Conservation (phyloP, 2,888 invertebrate genomes). For the Drosophila prolongata region DNA sequence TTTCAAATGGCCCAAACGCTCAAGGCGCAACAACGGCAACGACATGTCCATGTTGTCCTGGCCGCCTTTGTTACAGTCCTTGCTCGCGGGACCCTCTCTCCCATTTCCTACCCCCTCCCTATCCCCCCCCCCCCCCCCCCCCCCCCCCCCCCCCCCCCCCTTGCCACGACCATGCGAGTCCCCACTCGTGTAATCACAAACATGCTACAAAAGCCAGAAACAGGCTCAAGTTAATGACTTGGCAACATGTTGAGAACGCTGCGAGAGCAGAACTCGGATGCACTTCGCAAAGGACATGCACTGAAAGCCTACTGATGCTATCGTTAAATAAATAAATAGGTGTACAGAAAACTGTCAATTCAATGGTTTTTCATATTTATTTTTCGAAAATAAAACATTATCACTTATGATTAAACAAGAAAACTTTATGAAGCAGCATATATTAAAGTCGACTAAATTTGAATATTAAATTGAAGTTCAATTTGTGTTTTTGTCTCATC, state of each 20-base stretch:
- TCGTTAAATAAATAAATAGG: not conserved
- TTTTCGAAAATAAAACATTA: too few species aligned
- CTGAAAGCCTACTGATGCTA: not conserved
- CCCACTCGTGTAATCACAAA: conserved; percentile 63
- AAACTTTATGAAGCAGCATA: too few species aligned
- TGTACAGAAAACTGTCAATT: too few species aligned
- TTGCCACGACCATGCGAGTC: not conserved
- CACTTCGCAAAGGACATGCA: conserved; percentile 30
- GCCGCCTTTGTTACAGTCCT: conserved; percentile 60
- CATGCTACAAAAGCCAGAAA: conserved; percentile 75
- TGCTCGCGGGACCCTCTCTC: conserved; percentile 1
- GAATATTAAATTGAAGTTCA: too few species aligned
- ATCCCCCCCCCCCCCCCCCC: not conserved
- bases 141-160: not conserved
- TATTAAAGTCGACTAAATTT: too few species aligned
- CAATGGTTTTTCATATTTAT: too few species aligned
- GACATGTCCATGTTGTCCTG: conserved; percentile 65
- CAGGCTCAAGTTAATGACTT: conserved; percentile 79
- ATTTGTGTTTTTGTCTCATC: too few species aligned
- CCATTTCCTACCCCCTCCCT: not conserved
- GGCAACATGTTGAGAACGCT: conserved; percentile 71
- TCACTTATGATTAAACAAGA: too few species aligned
- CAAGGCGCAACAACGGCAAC: conserved; percentile 62
- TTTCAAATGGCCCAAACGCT: conserved; percentile 77
- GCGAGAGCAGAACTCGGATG: conserved; percentile 27